Conservation (phyloP, 2,888 invertebrate genomes). For the Drosophila mimetica region DNA sequence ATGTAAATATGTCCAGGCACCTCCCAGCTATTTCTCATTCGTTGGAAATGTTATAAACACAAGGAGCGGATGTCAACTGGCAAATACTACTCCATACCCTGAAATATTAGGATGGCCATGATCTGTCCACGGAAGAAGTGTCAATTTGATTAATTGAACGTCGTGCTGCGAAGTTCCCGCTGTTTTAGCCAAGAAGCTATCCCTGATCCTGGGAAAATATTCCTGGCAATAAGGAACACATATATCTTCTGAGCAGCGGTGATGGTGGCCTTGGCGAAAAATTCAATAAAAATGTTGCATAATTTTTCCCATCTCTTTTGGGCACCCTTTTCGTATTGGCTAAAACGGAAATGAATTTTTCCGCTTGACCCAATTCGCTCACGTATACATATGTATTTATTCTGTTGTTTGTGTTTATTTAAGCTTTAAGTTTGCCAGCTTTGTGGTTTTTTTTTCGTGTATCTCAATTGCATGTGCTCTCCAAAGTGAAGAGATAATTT, state of each 20-base stretch:
- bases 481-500: slow-evolving; percentile 10
- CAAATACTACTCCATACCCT: slow-evolving; percentile 25
- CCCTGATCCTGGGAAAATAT: neutral
- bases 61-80: slow-evolving; percentile 31
- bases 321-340: slow-evolving; percentile 6
- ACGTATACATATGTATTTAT: neutral
- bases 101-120: slow-evolving; percentile 28
- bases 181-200: slow-evolving; percentile 5
- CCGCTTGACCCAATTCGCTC: slow-evolving; percentile 60
- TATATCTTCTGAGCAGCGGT: slow-evolving; percentile 2
- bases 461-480: slow-evolving; percentile 8
- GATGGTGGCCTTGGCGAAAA: slow-evolving; percentile 15
- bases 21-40: slow-evolving; percentile 34
- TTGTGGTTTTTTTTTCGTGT: slow-evolving; percentile 16
- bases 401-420: slow-evolving; percentile 16
- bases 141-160: slow-evolving; percentile 67
- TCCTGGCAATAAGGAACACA: neutral
- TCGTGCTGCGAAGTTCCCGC: slow-evolving; percentile 39
- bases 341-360: slow-evolving; percentile 64
- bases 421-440: slow-evolving; percentile 22
- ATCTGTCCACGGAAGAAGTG: slow-evolving; percentile 52
- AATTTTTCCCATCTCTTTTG: slow-evolving; percentile 7
- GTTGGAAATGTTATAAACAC: slow-evolving; percentile 14
- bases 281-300: slow-evolving; percentile 40
- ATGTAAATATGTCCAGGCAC: neutral